Conservation (phyloP, 1,140 invertebrate genomes). For the Diorhabda carinulata region DNA sequence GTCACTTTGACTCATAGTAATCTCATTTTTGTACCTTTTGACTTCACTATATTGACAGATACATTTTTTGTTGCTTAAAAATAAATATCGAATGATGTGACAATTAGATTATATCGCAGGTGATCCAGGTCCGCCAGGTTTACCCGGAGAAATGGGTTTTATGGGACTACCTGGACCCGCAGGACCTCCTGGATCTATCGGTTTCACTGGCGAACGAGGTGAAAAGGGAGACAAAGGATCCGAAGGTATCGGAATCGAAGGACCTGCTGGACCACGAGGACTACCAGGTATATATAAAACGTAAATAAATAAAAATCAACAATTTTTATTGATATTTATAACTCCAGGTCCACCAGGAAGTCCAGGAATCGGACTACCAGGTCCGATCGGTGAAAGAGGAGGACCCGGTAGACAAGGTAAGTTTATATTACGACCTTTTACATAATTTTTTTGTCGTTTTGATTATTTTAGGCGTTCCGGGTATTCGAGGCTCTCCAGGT, state of each 20-base stretch:
- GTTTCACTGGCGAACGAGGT: constrained; percentile 60
- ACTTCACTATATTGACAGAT: too few relatives aligned
- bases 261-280: constrained; percentile 62
- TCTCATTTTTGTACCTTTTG: too few relatives aligned
- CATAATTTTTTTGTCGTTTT: not conserved
- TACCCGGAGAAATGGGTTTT: constrained; percentile 56
- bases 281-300: not conserved
- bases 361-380: constrained; percentile 53
- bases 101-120: constrained; percentile 34
- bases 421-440: not conserved
- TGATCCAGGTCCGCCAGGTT: constrained; percentile 40
- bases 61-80: too few relatives aligned
- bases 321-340: not conserved
- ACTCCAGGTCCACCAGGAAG: constrained; percentile 26
- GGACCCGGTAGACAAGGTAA: constrained; percentile 62
- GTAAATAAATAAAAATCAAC: not conserved
- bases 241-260: constrained; percentile 65
- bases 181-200: constrained; percentile 56
- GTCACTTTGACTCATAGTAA: too few relatives aligned
- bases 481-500: constrained; percentile 53
- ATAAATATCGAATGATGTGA: not conserved
- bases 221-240: constrained; percentile 69
- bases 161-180: constrained; percentile 60
- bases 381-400: constrained; percentile 61
- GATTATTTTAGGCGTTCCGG: constrained; percentile 46